Evolutionary conservation across 1,140 invertebrate species (phyloP).

Genomic region (Brachionus angularis): DNA sequence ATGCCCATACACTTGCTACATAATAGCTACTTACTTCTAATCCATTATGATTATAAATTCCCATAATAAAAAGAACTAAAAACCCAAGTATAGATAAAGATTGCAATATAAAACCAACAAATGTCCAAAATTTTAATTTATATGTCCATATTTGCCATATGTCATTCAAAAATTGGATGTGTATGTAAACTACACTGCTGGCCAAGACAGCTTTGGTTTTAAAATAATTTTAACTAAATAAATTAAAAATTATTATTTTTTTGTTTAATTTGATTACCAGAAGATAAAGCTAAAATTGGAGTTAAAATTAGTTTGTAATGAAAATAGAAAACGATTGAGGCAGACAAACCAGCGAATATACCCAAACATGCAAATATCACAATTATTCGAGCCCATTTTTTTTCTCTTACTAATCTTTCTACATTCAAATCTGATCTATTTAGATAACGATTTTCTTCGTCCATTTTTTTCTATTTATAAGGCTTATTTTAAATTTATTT

Average conservation of each 20-base stretch:
- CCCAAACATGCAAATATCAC: constrained; percentile 10
- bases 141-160: constrained; percentile 44
- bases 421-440: constrained; percentile 36
- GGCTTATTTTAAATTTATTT: background rate
- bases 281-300: constrained; percentile 3
- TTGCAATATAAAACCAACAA: constrained; percentile 22
- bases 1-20: constrained; percentile 28
- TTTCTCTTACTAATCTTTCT: constrained; percentile 24
- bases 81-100: background rate
- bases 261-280: too few species aligned
- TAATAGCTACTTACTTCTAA: background rate
- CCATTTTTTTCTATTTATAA: constrained; percentile 27
- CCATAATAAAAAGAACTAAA: background rate
- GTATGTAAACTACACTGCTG: constrained; percentile 7
- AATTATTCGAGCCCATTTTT: constrained; percentile 19
- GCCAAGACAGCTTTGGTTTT: background rate
- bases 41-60: background rate
- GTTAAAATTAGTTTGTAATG: constrained; percentile 15
- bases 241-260: background rate
- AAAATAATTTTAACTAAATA: background rate
- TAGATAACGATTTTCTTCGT: constrained; percentile 15
- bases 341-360: background rate
- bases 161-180: constrained; percentile 37
- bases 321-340: constrained; percentile 24
- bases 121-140: constrained; percentile 33